phyloP scores from a whole-genome alignment of 2,797 vertebrate species.

The Halcyon chelicuti region DNA sequence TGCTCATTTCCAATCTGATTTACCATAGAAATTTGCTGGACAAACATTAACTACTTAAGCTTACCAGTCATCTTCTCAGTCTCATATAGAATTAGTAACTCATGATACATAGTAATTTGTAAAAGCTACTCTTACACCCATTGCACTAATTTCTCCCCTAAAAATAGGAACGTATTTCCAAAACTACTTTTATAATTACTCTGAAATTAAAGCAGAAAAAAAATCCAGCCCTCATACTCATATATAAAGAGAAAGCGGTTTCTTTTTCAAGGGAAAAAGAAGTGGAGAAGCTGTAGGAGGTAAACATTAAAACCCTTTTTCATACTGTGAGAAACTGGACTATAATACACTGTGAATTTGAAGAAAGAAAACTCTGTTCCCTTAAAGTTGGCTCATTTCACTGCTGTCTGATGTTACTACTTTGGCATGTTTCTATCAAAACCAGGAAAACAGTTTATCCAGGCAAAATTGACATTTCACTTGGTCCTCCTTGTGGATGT shows the following conservation, averaged over 20 bases:
- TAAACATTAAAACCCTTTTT: conserved; percentile 4
- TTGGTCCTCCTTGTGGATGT: neutral
- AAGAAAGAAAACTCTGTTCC: conserved; percentile 19
- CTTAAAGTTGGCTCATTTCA: conserved; percentile 17
- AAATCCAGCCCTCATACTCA: neutral
- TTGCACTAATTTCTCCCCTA: neutral
- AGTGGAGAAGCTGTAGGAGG: neutral
- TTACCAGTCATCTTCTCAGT: neutral
- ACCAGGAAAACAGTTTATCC: neutral
- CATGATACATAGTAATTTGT: neutral
- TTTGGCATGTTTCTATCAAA: conserved; percentile 13
- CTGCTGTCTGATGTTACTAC: conserved; percentile 2
- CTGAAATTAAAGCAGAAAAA: conserved; percentile 5
- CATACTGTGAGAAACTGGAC: neutral
- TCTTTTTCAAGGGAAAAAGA: neutral
- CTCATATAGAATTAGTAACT: neutral
- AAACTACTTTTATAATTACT: neutral
- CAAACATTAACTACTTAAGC: neutral
- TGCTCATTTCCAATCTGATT: neutral
- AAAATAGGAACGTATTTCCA: neutral
- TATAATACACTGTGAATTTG: conserved; percentile 2
- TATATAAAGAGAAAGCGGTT: neutral
- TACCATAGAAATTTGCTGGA: neutral
- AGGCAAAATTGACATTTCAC: conserved; percentile 3
- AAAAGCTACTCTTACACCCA: neutral